These are phyloP conservation scores for Ametastegia equiseti DNA, from an alignment of 2,888 invertebrate species.

Conservation along the genomic window DNA sequence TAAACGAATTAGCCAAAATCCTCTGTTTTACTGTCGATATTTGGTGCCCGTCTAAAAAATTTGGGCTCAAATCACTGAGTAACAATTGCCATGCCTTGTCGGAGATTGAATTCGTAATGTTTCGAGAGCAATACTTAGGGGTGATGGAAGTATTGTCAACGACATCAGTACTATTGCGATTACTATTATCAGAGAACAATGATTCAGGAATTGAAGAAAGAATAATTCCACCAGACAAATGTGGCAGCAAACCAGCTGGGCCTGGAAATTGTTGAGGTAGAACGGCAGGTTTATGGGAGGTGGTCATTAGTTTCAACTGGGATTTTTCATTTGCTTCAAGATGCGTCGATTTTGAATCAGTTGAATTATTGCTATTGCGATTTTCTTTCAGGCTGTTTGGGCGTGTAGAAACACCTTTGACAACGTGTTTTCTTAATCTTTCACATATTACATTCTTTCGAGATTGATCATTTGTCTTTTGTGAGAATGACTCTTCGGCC, in stretches of 20 bases:
- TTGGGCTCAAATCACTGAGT: constrained; percentile 66
- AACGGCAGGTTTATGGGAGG: constrained; percentile 54
- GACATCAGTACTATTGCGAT: constrained; percentile 50
- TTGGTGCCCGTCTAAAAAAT: constrained; percentile 65
- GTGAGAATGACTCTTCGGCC: neutral
- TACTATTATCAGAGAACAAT: constrained; percentile 52
- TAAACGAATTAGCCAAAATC: constrained; percentile 59
- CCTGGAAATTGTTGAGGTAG: constrained; percentile 76
- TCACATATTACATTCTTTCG: constrained; percentile 48
- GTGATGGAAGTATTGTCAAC: constrained; percentile 44
- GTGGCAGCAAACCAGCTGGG: constrained; percentile 76
- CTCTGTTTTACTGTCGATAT: constrained; percentile 67
- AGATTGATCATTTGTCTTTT: neutral
- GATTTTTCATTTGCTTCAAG: neutral
- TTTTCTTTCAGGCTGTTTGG: neutral
- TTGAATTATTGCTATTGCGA: constrained; percentile 46
- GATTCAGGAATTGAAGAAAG: constrained; percentile 51
- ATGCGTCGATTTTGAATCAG: constrained; percentile 44
- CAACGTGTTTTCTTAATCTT: constrained; percentile 49
- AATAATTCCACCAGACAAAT: constrained; percentile 56
- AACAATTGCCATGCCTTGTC: constrained; percentile 71
- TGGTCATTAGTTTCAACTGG: neutral
- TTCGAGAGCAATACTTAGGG: constrained; percentile 64
- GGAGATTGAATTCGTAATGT: constrained; percentile 67
- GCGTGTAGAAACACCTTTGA: neutral